Conservation (phyloP, 2,888 invertebrate species). For the Eilema sororculum region DNA sequence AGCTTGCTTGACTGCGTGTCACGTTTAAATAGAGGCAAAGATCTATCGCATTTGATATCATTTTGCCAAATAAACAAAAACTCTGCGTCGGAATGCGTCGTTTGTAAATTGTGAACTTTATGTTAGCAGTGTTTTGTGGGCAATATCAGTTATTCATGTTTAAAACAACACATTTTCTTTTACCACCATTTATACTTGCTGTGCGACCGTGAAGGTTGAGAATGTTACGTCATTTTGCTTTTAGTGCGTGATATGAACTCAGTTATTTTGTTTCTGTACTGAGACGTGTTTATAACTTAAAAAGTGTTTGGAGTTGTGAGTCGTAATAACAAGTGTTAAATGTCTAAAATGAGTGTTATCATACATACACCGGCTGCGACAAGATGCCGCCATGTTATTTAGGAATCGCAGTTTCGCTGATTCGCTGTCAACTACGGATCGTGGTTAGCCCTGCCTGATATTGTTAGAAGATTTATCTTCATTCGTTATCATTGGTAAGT, state of each 20-base stretch:
- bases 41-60: constrained; percentile 77
- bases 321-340: constrained; percentile 64
- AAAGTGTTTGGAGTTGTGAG: constrained; percentile 63
- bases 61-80: constrained; percentile 61
- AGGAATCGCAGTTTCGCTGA: constrained; percentile 79
- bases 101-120: constrained; percentile 60
- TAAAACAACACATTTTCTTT: constrained; percentile 57
- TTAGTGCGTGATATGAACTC: constrained; percentile 80
- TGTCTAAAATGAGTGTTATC: constrained; percentile 65
- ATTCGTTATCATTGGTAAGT: constrained; percentile 64
- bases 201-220: constrained; percentile 87
- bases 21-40: constrained; percentile 82
- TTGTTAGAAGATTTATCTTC: constrained; percentile 61
- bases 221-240: constrained; percentile 86
- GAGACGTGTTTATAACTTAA: constrained; percentile 68
- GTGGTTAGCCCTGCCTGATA: constrained; percentile 72
- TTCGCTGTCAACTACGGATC: constrained; percentile 82
- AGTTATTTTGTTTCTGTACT: constrained; percentile 69
- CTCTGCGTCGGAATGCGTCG: constrained; percentile 57
- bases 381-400: constrained; percentile 87
- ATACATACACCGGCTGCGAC: constrained; percentile 81
- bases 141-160: constrained; percentile 52
- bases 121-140: constrained; percentile 54
- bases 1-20: constrained; percentile 87
- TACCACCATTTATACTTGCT: constrained; percentile 73